Percentiles rank a stretch among this genome's conserved stretches.
Evolutionary conservation across 2,888 invertebrate genomes (phyloP).

Genomic region (Drosophila borealis): DNA sequence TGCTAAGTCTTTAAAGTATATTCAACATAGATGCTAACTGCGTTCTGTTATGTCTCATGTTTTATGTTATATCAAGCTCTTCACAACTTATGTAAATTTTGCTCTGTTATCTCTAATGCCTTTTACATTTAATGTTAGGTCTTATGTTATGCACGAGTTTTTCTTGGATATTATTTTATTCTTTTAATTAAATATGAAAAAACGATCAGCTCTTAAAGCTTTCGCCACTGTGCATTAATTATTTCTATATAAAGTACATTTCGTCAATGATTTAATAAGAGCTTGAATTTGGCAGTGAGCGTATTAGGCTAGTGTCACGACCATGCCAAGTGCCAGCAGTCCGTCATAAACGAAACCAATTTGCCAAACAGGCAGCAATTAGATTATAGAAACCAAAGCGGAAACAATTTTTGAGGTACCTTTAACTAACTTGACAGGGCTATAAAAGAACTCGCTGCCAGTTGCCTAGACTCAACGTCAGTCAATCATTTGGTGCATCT

Average conservation of each 20-base stretch:
- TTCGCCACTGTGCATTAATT: slow-evolving; percentile 3
- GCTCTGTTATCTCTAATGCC: too few species aligned
- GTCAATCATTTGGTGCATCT: slow-evolving; percentile 51
- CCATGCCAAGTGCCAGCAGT: slow-evolving; percentile 29
- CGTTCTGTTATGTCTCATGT: too few species aligned
- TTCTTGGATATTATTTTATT: too few species aligned
- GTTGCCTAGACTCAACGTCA: slow-evolving; percentile 27
- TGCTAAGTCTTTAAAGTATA: too few species aligned
- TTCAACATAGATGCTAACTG: too few species aligned
- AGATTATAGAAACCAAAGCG: slow-evolving; percentile 35
- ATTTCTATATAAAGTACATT: not conserved
- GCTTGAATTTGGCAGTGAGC: slow-evolving; percentile 43
- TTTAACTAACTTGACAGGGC: slow-evolving; percentile 23
- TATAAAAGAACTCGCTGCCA: slow-evolving; percentile 3
- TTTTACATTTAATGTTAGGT: too few species aligned
- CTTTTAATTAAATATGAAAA: too few species aligned
- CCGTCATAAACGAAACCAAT: slow-evolving; percentile 52
- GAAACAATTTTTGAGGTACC: slow-evolving; percentile 18
- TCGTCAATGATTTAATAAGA: not conserved
- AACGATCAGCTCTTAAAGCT: not conserved
- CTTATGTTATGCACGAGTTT: too few species aligned
- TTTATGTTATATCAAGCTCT: too few species aligned
- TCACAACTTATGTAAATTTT: too few species aligned
- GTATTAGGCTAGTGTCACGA: not conserved
- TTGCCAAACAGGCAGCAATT: slow-evolving; percentile 33